Evolutionary conservation across 2,888 invertebrate genomes (phyloP), one percentile per base, ranked within the genome.

Genomic region (Terebella lapidaria): DNA sequence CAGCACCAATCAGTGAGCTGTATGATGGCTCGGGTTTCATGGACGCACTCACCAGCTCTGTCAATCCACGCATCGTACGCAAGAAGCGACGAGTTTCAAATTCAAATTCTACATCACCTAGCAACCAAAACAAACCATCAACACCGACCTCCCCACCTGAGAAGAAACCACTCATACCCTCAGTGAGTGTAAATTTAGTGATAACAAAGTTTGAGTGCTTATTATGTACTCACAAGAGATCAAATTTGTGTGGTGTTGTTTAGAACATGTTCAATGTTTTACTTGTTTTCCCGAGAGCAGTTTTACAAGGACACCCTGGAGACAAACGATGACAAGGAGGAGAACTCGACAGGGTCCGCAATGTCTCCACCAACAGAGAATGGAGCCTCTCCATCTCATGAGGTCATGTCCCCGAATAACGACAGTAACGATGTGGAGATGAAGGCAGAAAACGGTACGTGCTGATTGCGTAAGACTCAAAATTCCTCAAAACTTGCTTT

Each of bases 271-370:
- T n/a, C n/a, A n/a, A n/a, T n/a, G n/a, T n/a, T n/a, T n/a, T n/a
- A n/a, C n/a, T n/a, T n/a, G n/a, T n/a, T n/a, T n/a, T n/a, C n/a
- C n/a, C n/a, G n/a, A n/a, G n/a, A n/a, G n/a, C n/a, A 86, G 85
- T 94, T 94, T 82, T 94, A 94, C 79, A 91, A 94, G 83, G 94
- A 94, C 71, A 94, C 94, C 0, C 81, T 94, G 63, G 90, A 91
- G 70, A 85, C 86, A n/a, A 53, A 47, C 42, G 49, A 27, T n/a
- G n/a, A n/a, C n/a, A n/a, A n/a, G n/a, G n/a, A n/a, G n/a, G n/a
- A n/a, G n/a, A n/a, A n/a, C n/a, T n/a, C n/a, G n/a, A n/a, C n/a
- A n/a, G n/a, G n/a, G n/a, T n/a, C n/a, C n/a, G n/a, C n/a, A n/a
- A n/a, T n/a, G n/a, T n/a, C n/a, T n/a, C n/a, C n/a, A n/a, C n/a